A percentile compares a stretch with the other conserved stretches of the same genome.
Conservation (phyloP, 2,888 invertebrate genomes). For the Apamea anceps region DNA sequence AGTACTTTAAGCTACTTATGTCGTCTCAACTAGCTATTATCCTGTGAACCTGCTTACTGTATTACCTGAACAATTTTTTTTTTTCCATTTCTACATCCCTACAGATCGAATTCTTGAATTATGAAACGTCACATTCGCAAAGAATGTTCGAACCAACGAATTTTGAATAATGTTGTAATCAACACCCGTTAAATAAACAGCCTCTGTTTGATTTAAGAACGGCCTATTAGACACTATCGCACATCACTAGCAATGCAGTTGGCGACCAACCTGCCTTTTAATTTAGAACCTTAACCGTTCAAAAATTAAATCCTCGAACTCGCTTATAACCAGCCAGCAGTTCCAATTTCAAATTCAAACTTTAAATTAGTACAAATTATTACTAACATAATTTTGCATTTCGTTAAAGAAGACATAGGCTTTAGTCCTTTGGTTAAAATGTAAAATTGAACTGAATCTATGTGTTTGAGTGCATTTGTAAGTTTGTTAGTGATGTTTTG, state of each 20-base stretch:
- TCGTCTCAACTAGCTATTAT: neutral
- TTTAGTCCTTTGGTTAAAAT: constrained; percentile 59
- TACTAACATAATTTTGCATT: constrained; percentile 71
- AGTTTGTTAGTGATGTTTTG: constrained; percentile 73
- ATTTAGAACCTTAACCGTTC: constrained; percentile 64
- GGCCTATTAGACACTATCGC: constrained; percentile 53
- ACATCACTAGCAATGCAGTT: constrained; percentile 35
- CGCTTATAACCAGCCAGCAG: constrained; percentile 74
- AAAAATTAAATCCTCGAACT: constrained; percentile 58
- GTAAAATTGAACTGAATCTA: constrained; percentile 41
- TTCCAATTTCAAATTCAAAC: constrained; percentile 83
- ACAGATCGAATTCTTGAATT: too few species aligned
- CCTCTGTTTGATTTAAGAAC: constrained; percentile 47
- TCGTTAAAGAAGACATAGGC: constrained; percentile 39
- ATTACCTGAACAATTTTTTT: neutral
- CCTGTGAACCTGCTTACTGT: neutral
- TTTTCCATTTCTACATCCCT: neutral
- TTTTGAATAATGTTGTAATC: constrained; percentile 48
- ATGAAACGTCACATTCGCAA: neutral
- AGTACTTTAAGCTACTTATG: too few species aligned
- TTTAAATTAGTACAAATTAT: constrained; percentile 81
- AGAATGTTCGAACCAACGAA: constrained; percentile 23
- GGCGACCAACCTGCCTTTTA: constrained; percentile 25
- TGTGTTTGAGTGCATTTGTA: constrained; percentile 32
- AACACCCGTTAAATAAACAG: constrained; percentile 47